Evolutionary conservation across 2,797 vertebrate genomes (phyloP), one percentile per base, ranked within the genome.

Genomic region (Chloroceryle amazona): DNA sequence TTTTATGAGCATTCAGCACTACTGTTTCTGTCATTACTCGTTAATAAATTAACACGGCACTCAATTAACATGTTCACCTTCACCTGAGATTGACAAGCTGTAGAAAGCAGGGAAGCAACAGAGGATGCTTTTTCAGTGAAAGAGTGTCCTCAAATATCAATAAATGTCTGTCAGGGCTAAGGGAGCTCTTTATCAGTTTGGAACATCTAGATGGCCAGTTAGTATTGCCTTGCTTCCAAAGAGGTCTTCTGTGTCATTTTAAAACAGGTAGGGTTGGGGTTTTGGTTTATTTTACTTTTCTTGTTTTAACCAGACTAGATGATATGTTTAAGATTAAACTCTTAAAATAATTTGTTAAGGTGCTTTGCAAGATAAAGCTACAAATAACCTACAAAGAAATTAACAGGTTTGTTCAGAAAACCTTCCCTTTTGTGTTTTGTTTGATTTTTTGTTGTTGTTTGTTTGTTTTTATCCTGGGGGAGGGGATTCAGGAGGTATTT

Each of bases 1-100:
- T 94, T 97, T 95, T 92, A 81, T 89, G 63, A 86, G 73, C 89
- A 86, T 96, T 96, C 95, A 94, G 49, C 65, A 35, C 80, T 90
- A 78, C 73, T 91, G 66, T 49, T 92, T 95, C 96, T 98, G 93
- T 97, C 96, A 78, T 95, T 95, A 89, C 68, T 74, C 91, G 19
- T 98, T 93, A 98, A 98, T 98, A 98, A 97, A 94, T 96, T 91
- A 98, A 91, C 68, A 83, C 82, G 91, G 63, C n/a, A 95, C 84
- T 82, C 89, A 97, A 96, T 97, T 97, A 96, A 84, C 88, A 81
- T 70, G 90, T 94, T 96, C 81, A 39, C 94, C 78, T 94, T 96
- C 92, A 96, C 91, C 86, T 83, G 44, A 83, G 89, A 96, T 72
- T 97, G 96, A 96, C 95, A 97, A 95, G 55, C 78, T 96, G 73